Conservation (phyloP, 1,140 invertebrate species). For the Platyura marginata region DNA sequence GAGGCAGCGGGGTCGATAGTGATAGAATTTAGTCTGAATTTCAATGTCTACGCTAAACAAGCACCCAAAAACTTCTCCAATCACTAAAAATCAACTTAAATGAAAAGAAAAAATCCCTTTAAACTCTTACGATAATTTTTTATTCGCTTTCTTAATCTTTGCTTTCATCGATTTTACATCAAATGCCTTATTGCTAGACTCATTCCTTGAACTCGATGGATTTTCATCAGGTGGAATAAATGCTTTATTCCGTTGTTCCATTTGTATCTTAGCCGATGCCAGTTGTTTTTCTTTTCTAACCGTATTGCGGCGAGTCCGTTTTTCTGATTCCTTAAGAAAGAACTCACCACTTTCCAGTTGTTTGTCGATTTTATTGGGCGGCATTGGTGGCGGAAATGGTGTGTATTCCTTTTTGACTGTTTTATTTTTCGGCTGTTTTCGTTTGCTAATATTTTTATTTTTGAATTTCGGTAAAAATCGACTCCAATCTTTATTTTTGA, state of each 20-base stretch:
- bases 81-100: no score
- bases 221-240: slow-evolving; percentile 67
- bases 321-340: slow-evolving; percentile 78
- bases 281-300: slow-evolving; percentile 57
- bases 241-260: slow-evolving; percentile 57
- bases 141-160: slow-evolving; percentile 41
- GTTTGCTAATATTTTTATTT: slow-evolving; percentile 73
- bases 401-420: slow-evolving; percentile 84
- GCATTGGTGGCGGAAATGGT: slow-evolving; percentile 89
- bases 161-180: slow-evolving; percentile 48
- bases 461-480: slow-evolving; percentile 93
- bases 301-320: slow-evolving; percentile 46
- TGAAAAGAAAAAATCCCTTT: no score
- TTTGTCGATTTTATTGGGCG: slow-evolving; percentile 87
- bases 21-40: no score
- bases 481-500: slow-evolving; percentile 94
- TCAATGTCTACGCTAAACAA: no score
- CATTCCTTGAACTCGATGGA: slow-evolving; percentile 13
- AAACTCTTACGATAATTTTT: no score
- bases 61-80: no score
- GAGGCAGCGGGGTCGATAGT: no score
- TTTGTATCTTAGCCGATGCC: slow-evolving; percentile 45
- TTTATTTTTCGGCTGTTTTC: slow-evolving; percentile 69
- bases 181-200: slow-evolving; percentile 16
- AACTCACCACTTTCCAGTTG: slow-evolving; percentile 91